Evolutionary conservation across 2,888 invertebrate genomes (phyloP), one percentile per base, ranked within the genome.

Genomic region (Bimastos eiseni): DNA sequence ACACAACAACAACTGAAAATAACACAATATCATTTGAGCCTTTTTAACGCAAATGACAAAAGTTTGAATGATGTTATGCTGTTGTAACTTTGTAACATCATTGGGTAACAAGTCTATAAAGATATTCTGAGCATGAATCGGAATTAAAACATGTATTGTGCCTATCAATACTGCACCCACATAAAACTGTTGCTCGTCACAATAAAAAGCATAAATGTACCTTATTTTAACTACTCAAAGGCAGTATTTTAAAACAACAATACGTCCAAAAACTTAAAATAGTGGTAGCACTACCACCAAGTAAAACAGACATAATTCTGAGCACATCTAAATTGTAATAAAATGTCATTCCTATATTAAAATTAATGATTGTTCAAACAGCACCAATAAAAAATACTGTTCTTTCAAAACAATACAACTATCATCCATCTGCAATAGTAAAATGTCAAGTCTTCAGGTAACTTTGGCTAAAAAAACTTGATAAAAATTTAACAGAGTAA

Each of bases 241-340:
- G 70, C 70, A n/a, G n/a, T 17, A 70, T 30, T 17, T 11, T n/a
- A 70, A 70, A 70, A 30, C 30, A 70, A n/a, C 30, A 55, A 41
- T 6, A 21, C 49, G 24, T 70, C 70, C 11, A n/a, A 6, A 70
- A 70, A 30, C 0, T 70, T 70, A 70, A 70, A 70, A 70, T 70
- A 70, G n/a, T n/a, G 70, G 30, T n/a, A 70, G n/a, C 70, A n/a
- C n/a, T 70, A n/a, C 70, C 70, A 70, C n/a, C 70, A 70, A 70
- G 13, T 30, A 70, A 0, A 70, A 13, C 70, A 11, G 70, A 11
- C 70, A 70, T 70, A 30, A 13, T n/a, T 70, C n/a, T 17, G 11
- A 70, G 70, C 8, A 13, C n/a, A n/a, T 70, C 11, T 70, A 70
- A 70, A 70, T 70, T 70, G 11, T 17, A 55, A 55, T 44, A 19